phyloP scores from a whole-genome alignment of 2,888 invertebrate genomes.

The Germaria angustata region DNA sequence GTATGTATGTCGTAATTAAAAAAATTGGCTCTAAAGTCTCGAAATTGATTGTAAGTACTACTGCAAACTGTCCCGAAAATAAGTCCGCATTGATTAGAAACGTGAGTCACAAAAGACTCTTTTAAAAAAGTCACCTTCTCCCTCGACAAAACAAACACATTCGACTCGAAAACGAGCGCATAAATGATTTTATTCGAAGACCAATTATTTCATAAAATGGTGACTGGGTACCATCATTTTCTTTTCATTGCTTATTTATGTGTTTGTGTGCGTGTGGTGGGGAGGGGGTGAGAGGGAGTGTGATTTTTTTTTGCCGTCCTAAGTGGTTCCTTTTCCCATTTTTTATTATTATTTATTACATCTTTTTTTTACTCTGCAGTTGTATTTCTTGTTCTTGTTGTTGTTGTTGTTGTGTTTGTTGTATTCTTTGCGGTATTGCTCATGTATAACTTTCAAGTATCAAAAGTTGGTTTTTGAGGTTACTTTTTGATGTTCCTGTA shows the following conservation, averaged over 20 bases:
- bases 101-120: too few species aligned
- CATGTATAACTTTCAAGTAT: constrained; percentile 60
- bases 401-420: constrained; percentile 1
- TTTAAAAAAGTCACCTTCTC: too few species aligned
- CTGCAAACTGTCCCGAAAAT: too few species aligned
- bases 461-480: constrained; percentile 63
- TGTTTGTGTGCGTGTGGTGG: neutral
- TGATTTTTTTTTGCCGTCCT: constrained; percentile 16
- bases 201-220: too few species aligned
- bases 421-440: constrained; percentile 50
- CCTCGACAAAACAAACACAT: too few species aligned
- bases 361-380: constrained; percentile 6
- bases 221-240: too few species aligned
- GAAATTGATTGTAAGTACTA: too few species aligned
- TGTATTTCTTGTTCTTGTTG: neutral
- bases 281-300: neutral
- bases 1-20: too few species aligned
- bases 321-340: constrained; percentile 39
- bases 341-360: constrained; percentile 30
- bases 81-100: too few species aligned
- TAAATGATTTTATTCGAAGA: too few species aligned
- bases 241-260: neutral
- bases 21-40: too few species aligned
- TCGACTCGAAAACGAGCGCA: too few species aligned
- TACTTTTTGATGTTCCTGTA: constrained; percentile 51